These are phyloP conservation scores for Heliconius hermathena DNA, from an alignment of 1,140 invertebrate genomes.

Conservation along the genomic window DNA sequence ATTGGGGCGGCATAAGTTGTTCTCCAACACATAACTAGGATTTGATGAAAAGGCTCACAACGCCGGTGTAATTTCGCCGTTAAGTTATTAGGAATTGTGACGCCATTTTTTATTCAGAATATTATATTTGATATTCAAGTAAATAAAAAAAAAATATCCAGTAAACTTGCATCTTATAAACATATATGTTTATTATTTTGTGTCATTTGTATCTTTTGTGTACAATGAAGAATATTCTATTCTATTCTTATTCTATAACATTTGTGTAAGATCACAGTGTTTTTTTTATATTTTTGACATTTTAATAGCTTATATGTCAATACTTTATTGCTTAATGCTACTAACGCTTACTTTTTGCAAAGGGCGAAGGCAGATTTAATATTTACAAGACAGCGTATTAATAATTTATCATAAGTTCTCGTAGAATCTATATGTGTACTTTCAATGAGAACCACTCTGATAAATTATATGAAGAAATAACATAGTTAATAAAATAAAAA, in stretches of 20 bases:
- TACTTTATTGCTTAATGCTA: too few species aligned
- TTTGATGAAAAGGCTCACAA: conserved; percentile 12
- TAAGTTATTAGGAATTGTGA: conserved; percentile 19
- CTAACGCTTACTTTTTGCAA: too few species aligned
- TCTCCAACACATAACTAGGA: conserved; percentile 12
- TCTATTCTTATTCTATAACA: background rate
- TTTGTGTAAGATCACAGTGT: background rate
- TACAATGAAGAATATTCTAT: too few species aligned
- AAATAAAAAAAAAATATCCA: background rate
- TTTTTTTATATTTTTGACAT: conserved; percentile 7
- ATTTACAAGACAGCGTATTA: background rate
- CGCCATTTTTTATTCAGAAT: conserved; percentile 5
- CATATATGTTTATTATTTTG: too few species aligned
- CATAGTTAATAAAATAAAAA: too few species aligned
- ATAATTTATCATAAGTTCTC: background rate
- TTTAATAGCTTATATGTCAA: conserved; percentile 9
- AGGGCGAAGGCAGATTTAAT: too few species aligned
- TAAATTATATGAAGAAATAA: too few species aligned
- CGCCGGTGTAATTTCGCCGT: conserved; percentile 4
- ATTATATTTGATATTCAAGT: background rate
- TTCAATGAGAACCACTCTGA: too few species aligned
- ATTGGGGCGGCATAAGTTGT: conserved; percentile 10
- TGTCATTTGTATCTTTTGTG: too few species aligned
- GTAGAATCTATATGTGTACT: too few species aligned
- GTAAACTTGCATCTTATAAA: background rate